Conservation (phyloP, 2,113 vertebrate species). For the Toxotes chatareus region DNA sequence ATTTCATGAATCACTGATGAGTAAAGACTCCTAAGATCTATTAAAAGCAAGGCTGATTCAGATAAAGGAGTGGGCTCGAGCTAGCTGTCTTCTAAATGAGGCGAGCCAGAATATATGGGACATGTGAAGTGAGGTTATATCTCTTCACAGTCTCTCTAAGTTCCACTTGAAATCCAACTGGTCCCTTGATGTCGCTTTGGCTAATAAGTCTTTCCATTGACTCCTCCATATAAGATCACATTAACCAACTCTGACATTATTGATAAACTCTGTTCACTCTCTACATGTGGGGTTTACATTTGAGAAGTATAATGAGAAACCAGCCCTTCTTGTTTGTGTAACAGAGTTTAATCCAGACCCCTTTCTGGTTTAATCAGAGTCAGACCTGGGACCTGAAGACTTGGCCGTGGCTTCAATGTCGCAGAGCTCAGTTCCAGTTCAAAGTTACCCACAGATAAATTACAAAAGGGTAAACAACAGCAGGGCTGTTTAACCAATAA, state of each 20-base stretch:
- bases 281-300: slow-evolving; percentile 54
- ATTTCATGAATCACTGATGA: slow-evolving; percentile 77
- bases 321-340: slow-evolving; percentile 54
- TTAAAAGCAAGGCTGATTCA: slow-evolving; percentile 56
- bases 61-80: slow-evolving; percentile 52
- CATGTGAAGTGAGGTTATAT: slow-evolving; percentile 41
- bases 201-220: slow-evolving; percentile 32
- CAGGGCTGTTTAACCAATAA: slow-evolving; percentile 49
- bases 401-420: slow-evolving; percentile 71
- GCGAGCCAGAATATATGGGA: slow-evolving; percentile 61
- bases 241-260: slow-evolving; percentile 30
- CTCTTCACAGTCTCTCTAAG: slow-evolving; percentile 15
- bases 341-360: slow-evolving; percentile 55
- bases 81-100: slow-evolving; percentile 68
- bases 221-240: slow-evolving; percentile 13
- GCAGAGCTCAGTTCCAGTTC: slow-evolving; percentile 47
- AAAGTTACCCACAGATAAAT: slow-evolving; percentile 61
- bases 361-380: slow-evolving; percentile 68
- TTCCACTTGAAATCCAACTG: slow-evolving; percentile 42
- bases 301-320: slow-evolving; percentile 55
- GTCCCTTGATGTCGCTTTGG: slow-evolving; percentile 42
- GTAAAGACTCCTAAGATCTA: slow-evolving; percentile 68
- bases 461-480: slow-evolving; percentile 60
- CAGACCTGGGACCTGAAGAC: slow-evolving; percentile 64
- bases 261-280: slow-evolving; percentile 38